phyloP scores from a whole-genome alignment of 2,888 invertebrate species.

The Apocheima hispidaria region DNA sequence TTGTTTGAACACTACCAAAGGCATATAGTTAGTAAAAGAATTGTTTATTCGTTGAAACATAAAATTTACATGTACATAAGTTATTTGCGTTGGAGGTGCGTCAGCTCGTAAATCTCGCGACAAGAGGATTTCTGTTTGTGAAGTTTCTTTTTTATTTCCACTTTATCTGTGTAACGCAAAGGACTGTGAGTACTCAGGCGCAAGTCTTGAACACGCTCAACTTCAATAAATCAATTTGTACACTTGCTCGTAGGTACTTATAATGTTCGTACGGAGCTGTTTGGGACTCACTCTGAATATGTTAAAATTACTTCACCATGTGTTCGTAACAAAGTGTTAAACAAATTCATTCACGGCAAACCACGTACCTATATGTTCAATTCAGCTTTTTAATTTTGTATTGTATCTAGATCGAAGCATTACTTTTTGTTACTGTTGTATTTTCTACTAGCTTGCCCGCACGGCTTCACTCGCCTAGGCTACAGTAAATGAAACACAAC shows the following conservation, averaged over 20 bases:
- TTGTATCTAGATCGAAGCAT: not conserved
- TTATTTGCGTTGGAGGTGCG: conserved; percentile 80
- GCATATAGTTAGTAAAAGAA: conserved; percentile 41
- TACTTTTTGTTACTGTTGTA: too few relatives aligned
- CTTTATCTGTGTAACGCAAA: conserved; percentile 82
- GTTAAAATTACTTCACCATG: conserved; percentile 61
- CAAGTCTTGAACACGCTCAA: conserved; percentile 80
- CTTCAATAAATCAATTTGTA: conserved; percentile 86
- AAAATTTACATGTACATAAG: conserved; percentile 82
- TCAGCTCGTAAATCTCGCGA: conserved; percentile 84
- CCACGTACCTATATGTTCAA: conserved; percentile 16
- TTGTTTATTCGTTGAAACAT: conserved; percentile 69
- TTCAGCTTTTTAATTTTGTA: not conserved
- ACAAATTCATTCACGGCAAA: conserved; percentile 20
- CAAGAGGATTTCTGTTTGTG: conserved; percentile 85
- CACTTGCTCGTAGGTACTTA: conserved; percentile 78
- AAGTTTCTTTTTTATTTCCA: conserved; percentile 85
- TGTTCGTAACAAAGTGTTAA: conserved; percentile 39
- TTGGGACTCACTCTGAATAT: conserved; percentile 67
- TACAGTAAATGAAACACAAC: too few relatives aligned
- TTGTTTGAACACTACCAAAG: too few relatives aligned
- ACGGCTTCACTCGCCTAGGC: too few relatives aligned
- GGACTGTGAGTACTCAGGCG: conserved; percentile 82
- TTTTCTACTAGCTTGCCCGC: too few relatives aligned
- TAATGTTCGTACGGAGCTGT: conserved; percentile 71